Conservation (phyloP, 2,888 invertebrate species). For the Ophonus ardosiacus region DNA sequence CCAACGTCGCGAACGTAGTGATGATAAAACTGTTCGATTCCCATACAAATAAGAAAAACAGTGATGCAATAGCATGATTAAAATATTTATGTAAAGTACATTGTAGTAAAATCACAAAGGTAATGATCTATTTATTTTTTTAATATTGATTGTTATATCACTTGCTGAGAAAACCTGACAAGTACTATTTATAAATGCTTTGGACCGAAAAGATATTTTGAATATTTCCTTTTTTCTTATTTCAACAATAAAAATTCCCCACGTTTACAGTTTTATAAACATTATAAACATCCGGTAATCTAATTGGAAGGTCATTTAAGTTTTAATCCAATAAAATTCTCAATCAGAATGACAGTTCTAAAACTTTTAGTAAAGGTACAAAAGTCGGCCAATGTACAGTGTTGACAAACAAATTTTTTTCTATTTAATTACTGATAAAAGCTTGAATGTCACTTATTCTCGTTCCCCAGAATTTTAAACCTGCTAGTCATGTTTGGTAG, state of each 20-base stretch:
- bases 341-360: neutral
- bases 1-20: constrained; percentile 55
- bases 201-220: too few relatives aligned
- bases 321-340: neutral
- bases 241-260: neutral
- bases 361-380: neutral
- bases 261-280: neutral
- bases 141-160: constrained; percentile 21
- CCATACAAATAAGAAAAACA: constrained; percentile 38
- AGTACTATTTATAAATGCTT: constrained; percentile 1
- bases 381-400: constrained; percentile 7
- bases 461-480: neutral
- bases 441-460: neutral
- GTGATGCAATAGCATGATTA: constrained; percentile 60
- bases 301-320: neutral
- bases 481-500: constrained; percentile 32
- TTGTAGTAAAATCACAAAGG: constrained; percentile 29
- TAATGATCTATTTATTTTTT: neutral
- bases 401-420: constrained; percentile 23
- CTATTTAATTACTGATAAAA: neutral
- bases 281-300: neutral
- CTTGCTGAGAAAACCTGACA: neutral
- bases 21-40: constrained; percentile 44
- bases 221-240: neutral
- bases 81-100: constrained; percentile 36